Evolutionary conservation across 2,888 invertebrate genomes (phyloP).

Genomic region (Quadroppia sp.): DNA sequence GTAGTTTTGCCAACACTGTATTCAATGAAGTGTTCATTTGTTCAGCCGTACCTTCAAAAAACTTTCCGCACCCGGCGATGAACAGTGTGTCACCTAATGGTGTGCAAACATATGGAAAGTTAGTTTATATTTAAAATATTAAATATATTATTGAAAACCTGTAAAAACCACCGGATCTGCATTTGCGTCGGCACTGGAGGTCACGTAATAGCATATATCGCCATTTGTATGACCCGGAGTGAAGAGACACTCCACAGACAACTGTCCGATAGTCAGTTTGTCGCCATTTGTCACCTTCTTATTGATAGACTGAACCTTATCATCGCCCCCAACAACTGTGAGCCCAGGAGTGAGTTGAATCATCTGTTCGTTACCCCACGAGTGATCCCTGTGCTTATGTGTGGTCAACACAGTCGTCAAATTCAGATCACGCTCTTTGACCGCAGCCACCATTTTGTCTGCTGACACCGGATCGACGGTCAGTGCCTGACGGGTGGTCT

Average conservation of each 20-base stretch:
- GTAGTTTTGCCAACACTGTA: slow-evolving; percentile 70
- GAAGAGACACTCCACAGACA: slow-evolving; percentile 62
- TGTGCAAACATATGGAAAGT: neutral
- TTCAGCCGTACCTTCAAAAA: slow-evolving; percentile 85
- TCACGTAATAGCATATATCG: slow-evolving; percentile 87
- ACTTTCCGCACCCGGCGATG: slow-evolving; percentile 89
- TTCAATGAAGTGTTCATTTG: slow-evolving; percentile 87
- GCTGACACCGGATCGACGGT: slow-evolving; percentile 92
- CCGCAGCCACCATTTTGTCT: slow-evolving; percentile 65
- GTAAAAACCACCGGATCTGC: slow-evolving; percentile 75
- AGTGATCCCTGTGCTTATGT: slow-evolving; percentile 87
- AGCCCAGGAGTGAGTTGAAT: slow-evolving; percentile 56
- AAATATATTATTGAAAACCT: slow-evolving; percentile 39
- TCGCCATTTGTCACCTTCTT: slow-evolving; percentile 70
- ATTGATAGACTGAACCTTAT: slow-evolving; percentile 72
- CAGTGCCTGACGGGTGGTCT: slow-evolving; percentile 74
- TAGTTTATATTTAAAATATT: neutral
- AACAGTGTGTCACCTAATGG: slow-evolving; percentile 87
- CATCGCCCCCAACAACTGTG: slow-evolving; percentile 56
- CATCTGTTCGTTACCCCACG: slow-evolving; percentile 85
- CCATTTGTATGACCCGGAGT: slow-evolving; percentile 97
- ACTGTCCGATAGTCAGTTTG: slow-evolving; percentile 57
- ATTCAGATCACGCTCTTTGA: slow-evolving; percentile 63
- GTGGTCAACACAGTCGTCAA: slow-evolving; percentile 84
- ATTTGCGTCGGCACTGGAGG: slow-evolving; percentile 57